A percentile compares a stretch with the other conserved stretches of the same genome.
Conservation (phyloP, 2,888 invertebrate species). For the Phalangium opilio region DNA sequence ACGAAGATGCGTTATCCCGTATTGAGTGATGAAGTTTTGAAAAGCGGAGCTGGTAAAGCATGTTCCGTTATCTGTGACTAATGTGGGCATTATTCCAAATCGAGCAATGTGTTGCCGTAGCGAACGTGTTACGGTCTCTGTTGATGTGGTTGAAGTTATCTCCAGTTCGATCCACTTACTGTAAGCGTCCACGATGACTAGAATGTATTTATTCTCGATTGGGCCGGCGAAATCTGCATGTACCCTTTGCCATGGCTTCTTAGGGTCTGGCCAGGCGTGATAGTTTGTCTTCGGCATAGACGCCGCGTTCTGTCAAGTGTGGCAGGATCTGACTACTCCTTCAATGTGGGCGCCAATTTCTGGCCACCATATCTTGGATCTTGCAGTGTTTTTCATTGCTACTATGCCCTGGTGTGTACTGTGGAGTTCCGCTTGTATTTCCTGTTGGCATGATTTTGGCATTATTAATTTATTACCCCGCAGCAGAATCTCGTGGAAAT, state of each 20-base stretch:
- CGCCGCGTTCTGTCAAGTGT: not conserved
- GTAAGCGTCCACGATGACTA: slow-evolving; percentile 22
- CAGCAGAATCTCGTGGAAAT: too few species aligned
- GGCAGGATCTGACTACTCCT: not conserved
- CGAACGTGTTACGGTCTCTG: slow-evolving; percentile 13
- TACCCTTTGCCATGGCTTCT: not conserved
- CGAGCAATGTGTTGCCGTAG: slow-evolving; percentile 18
- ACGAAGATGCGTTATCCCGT: slow-evolving; percentile 6
- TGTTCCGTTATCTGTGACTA: slow-evolving; percentile 23
- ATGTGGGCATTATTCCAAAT: slow-evolving; percentile 20
- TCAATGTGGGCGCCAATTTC: not conserved
- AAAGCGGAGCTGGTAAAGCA: slow-evolving; percentile 23
- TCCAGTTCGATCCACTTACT: slow-evolving; percentile 22
- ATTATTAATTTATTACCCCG: too few species aligned
- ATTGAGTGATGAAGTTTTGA: slow-evolving; percentile 12
- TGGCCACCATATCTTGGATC: slow-evolving; percentile 1
- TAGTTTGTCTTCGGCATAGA: not conserved
- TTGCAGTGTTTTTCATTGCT: not conserved
- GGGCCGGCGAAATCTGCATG: slow-evolving; percentile 17
- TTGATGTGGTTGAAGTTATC: slow-evolving; percentile 11
- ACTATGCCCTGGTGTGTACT: slow-evolving; percentile 2
- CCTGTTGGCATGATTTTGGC: not conserved
- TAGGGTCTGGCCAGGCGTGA: too few species aligned
- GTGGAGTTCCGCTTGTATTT: not conserved
- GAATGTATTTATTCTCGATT: slow-evolving; percentile 16